Base-by-base conservation (phyloP, 2,888 invertebrate species). In the Tenthredo mesomela region DNA sequence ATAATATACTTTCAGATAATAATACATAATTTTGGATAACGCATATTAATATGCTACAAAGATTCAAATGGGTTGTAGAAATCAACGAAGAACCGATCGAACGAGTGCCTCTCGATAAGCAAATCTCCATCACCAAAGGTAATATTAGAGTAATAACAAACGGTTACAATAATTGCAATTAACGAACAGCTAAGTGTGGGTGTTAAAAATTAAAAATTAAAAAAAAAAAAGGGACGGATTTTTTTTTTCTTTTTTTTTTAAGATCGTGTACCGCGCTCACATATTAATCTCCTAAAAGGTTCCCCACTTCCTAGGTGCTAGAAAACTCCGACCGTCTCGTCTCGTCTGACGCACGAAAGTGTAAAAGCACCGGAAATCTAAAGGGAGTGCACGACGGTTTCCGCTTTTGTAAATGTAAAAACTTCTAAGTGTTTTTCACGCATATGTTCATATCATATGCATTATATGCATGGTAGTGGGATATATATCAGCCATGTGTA, bases 61-160 rank as follows among this genome's bases (percentile, higher is more conserved):
- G 93, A 89, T 92, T 95, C 87, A 95, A 94, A 86, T 95, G 95
- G 95, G 92, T 94, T 70, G 94, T 95, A 85, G 93, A 94, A 86
- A 90, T 94, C 78, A 94, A 94, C 33, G 94, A 94, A 73, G 92
- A 93, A 67, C 94, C 95, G 37, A 91, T 93, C 10, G 91, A 93
- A 86, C 91, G 6, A 89, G 90, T 93, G 37, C 94, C 94, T 0
- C 94, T 95, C 84, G 95, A 95, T 89, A 92, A 93, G 65, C 95
- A 95, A 90, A 93, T 95, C 61, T 93, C 93, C 86, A 91, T 93
- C 84, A 94, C 93, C 85, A 95, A 95, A 93, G 94, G 95, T 95
- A 92, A 77, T 12, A 77, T 12, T 18, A 33, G 15, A 54, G 29
- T 21, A 33, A 50, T 37, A 18, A 25, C 15, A 73, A 33, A 33